These are phyloP conservation scores for Drosophila watanabei DNA, from an alignment of 1,140 invertebrate species.

Conservation along the genomic window DNA sequence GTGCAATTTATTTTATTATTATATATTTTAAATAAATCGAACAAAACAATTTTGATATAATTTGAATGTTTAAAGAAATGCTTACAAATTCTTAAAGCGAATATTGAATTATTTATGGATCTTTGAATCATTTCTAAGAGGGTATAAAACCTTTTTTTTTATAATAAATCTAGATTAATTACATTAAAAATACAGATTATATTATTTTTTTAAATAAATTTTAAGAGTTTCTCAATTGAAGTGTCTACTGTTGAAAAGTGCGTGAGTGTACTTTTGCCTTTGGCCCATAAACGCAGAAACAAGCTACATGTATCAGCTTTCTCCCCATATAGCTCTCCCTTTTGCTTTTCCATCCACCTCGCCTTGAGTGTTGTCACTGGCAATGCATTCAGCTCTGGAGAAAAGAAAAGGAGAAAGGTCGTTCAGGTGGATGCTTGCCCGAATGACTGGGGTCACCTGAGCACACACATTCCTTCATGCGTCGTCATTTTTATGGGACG, in stretches of 20 bases:
- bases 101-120: neutral
- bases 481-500: slow-evolving; percentile 68
- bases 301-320: slow-evolving; percentile 24
- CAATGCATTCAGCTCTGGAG: slow-evolving; percentile 60
- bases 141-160: neutral
- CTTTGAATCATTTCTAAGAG: neutral
- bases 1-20: neutral
- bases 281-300: slow-evolving; percentile 58
- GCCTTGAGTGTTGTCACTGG: slow-evolving; percentile 61
- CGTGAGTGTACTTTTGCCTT: slow-evolving; percentile 34
- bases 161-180: too few species aligned
- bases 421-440: slow-evolving; percentile 24
- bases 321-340: neutral
- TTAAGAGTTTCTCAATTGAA: neutral
- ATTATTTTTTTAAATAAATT: neutral
- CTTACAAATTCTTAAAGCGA: rapidly evolving
- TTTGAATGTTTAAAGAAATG: neutral
- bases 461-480: slow-evolving; percentile 45
- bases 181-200: neutral
- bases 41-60: rapidly evolving
- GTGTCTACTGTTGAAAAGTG: slow-evolving; percentile 8
- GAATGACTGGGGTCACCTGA: slow-evolving; percentile 54
- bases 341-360: slow-evolving; percentile 26
- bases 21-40: neutral
- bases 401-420: slow-evolving; percentile 23